Base-by-base conservation (phyloP, 2,797 vertebrate species). In the Cossypha dichroa region DNA sequence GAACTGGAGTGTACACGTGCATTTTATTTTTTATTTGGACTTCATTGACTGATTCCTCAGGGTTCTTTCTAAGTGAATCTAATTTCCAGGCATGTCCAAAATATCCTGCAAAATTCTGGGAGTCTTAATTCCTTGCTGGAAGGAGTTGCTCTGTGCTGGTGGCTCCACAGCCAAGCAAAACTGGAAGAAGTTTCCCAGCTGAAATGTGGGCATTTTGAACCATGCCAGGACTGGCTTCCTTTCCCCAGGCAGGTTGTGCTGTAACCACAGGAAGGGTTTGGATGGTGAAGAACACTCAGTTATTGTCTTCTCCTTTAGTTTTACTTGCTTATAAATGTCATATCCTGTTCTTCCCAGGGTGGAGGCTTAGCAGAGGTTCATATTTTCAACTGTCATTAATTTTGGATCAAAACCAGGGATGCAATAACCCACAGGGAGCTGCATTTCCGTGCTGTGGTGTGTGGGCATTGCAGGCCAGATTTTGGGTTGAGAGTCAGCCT, bases 371-470 rank as follows among this genome's bases (percentile, higher is more conserved):
- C 68, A 80, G 77, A 70, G 45, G 28, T 41, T 81, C 13, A 0
- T 31, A 14, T 70, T 84, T 70, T 88, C 13, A 36, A 15, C 11
- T 20, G 46, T 48, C 33, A 34, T 72, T 41, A 36, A 55, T 90
- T 85, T 58, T 73, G 55, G 81, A 55, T 66, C 52, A 45, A 48
- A 85, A 26, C 51, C 36, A 4, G 41, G 38, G 34, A n/a, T 54
- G 36, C 4, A 48, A 1, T 18, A 18, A 73, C n/a, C 21, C 1
- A 0, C 2, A 9, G 56, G 17, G 31, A 92, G 55, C 1, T 1
- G 31, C 25, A 16, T 75, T 93, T 86, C 74, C 0, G 0, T 48
- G 62, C 28, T 55, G 69, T 55, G 58, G 15, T 55, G 52, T 28
- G 33, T 21, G 34, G 38, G 40, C 33, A 25, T 25, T 2, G 4